Evolutionary conservation across 2,888 invertebrate genomes (phyloP).

Genomic region (Lycophotia porphyrea): DNA sequence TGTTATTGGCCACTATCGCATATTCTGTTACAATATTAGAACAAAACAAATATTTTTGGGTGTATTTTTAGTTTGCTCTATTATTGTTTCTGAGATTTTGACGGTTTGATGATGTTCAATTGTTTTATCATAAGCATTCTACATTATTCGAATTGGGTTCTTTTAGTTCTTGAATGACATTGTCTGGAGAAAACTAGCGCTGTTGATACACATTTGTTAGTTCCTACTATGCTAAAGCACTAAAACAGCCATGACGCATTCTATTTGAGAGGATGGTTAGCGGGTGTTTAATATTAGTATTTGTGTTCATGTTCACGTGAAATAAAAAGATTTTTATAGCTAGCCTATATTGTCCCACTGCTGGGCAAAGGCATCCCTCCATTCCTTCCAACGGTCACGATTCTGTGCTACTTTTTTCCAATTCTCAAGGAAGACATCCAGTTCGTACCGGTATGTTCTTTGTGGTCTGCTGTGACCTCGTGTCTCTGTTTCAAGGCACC

Average conservation of each 20-base stretch:
- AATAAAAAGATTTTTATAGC: not conserved
- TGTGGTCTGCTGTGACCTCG: too few relatives aligned
- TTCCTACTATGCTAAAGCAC: not conserved
- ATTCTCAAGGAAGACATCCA: too few relatives aligned
- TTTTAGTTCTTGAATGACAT: not conserved
- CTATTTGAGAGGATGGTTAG: not conserved
- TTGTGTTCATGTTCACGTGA: not conserved
- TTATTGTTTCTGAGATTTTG: not conserved
- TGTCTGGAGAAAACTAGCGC: not conserved
- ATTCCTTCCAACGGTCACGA: too few relatives aligned
- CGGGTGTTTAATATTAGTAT: not conserved
- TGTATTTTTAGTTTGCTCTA: not conserved
- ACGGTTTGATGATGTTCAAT: not conserved
- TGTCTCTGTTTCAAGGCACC: too few relatives aligned
- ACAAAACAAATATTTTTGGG: slow-evolving; percentile 18
- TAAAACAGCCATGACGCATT: not conserved
- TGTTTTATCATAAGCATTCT: too few relatives aligned
- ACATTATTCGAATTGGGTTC: not conserved
- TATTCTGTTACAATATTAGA: slow-evolving; percentile 14
- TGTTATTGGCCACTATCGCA: slow-evolving; percentile 63
- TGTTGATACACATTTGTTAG: not conserved
- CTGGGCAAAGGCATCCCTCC: too few relatives aligned
- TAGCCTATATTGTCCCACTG: too few relatives aligned
- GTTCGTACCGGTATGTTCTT: too few relatives aligned
- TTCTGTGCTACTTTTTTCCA: too few relatives aligned